These are phyloP conservation scores for Oreochromis grahami DNA, from an alignment of 2,797 vertebrate genomes.

Conservation along the genomic window DNA sequence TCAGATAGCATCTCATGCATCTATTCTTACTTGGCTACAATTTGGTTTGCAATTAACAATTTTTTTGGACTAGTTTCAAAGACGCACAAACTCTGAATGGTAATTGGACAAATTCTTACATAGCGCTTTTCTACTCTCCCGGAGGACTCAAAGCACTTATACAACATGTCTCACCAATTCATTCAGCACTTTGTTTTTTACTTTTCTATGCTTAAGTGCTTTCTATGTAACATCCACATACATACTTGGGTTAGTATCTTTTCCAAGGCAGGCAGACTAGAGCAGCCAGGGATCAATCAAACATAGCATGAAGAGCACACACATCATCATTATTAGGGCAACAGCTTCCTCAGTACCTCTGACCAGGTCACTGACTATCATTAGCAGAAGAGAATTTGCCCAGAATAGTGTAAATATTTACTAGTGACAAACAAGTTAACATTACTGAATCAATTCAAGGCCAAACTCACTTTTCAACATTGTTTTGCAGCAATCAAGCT, in stretches of 20 bases:
- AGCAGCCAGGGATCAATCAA: background rate
- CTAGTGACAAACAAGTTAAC: slow-evolving; percentile 8
- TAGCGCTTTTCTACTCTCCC: background rate
- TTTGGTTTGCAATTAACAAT: background rate
- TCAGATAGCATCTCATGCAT: background rate
- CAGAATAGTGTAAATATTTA: slow-evolving; percentile 20
- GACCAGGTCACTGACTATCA: background rate
- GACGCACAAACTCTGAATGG: background rate
- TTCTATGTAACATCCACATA: background rate
- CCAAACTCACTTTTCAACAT: background rate
- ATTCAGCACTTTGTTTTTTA: background rate
- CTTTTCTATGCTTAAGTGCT: background rate
- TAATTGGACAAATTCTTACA: background rate
- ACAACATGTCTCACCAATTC: background rate
- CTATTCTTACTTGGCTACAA: background rate
- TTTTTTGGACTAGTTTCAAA: background rate
- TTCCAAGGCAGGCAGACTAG: background rate
- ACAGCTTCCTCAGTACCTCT: background rate
- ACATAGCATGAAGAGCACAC: background rate
- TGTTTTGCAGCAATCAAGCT: background rate
- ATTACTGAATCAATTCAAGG: background rate
- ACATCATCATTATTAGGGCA: background rate
- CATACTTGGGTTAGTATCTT: background rate
- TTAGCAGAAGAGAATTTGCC: slow-evolving; percentile 9
- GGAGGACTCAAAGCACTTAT: background rate